Evolutionary conservation across 2,888 invertebrate species (phyloP).

Genomic region (Epistrophe eligans): DNA sequence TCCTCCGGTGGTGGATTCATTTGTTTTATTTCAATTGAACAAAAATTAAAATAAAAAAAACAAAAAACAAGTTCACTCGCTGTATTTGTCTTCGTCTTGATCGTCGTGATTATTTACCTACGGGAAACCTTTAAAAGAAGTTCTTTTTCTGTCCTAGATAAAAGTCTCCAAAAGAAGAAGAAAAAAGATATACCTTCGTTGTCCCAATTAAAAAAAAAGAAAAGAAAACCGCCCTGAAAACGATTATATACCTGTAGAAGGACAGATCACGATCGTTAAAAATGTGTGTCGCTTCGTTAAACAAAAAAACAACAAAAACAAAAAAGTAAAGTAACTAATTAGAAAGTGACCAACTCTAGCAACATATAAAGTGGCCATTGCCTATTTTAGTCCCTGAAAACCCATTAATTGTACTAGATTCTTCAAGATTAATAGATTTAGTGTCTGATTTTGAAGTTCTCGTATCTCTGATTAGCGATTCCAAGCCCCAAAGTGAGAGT

Average conservation of each 20-base stretch:
- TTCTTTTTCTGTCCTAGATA: constrained; percentile 50
- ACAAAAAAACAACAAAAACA: constrained; percentile 1
- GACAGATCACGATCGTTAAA: constrained; percentile 60
- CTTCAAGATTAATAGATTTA: constrained; percentile 46
- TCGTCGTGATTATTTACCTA: constrained; percentile 65
- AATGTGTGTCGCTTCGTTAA: constrained; percentile 33
- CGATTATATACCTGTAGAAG: constrained; percentile 17
- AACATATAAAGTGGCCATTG: constrained; percentile 35
- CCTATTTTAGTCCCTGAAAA: constrained; percentile 49
- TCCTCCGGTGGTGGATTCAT: constrained; percentile 55
- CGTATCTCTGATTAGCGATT: constrained; percentile 35
- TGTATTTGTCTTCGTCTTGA: constrained; percentile 25
- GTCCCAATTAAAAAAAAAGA: constrained; percentile 41
- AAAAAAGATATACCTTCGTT: background rate
- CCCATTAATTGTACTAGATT: constrained; percentile 46
- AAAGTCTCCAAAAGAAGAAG: background rate
- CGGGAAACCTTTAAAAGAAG: constrained; percentile 39
- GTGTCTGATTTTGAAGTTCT: constrained; percentile 19
- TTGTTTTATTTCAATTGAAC: constrained; percentile 22
- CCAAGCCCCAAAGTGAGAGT: constrained; percentile 64
- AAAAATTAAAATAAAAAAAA: background rate
- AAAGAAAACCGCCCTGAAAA: constrained; percentile 46
- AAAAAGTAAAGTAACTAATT: constrained; percentile 31
- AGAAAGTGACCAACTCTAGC: constrained; percentile 61
- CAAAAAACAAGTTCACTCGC: constrained; percentile 6